Conservation (phyloP, 2,797 vertebrate species). For the Lophotriccus pileatus region DNA sequence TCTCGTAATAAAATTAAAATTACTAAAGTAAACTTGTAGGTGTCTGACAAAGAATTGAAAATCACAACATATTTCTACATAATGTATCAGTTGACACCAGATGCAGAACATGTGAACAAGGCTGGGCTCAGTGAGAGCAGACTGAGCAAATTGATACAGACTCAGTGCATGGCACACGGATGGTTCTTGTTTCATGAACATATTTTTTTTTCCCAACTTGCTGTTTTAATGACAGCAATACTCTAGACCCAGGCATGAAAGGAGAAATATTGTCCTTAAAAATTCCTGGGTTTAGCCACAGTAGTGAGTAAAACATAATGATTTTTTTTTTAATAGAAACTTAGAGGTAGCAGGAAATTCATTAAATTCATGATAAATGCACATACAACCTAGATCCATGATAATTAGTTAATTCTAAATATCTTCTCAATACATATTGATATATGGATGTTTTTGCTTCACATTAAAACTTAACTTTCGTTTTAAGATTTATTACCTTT, state of each 20-base stretch:
- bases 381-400: background rate
- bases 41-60: slow-evolving; percentile 58
- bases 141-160: background rate
- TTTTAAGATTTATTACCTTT: background rate
- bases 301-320: background rate
- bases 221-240: background rate
- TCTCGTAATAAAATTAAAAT: slow-evolving; percentile 70
- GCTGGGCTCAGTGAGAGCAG: background rate
- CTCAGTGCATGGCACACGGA: background rate
- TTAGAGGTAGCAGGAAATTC: background rate
- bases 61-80: background rate
- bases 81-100: slow-evolving; percentile 26
- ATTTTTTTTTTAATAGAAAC: background rate
- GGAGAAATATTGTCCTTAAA: background rate
- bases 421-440: background rate
- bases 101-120: background rate
- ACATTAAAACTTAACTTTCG: background rate
- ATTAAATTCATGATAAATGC: background rate
- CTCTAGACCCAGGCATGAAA: background rate
- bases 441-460: background rate
- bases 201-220: background rate
- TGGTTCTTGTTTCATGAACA: background rate
- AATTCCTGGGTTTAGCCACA: background rate
- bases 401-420: background rate
- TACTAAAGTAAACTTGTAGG: slow-evolving; percentile 58